A percentile compares a stretch with the other conserved stretches of the same genome.
These are phyloP conservation scores for Phyllotreta striolata DNA, from an alignment of 2,888 invertebrate genomes.

Conservation along the genomic window DNA sequence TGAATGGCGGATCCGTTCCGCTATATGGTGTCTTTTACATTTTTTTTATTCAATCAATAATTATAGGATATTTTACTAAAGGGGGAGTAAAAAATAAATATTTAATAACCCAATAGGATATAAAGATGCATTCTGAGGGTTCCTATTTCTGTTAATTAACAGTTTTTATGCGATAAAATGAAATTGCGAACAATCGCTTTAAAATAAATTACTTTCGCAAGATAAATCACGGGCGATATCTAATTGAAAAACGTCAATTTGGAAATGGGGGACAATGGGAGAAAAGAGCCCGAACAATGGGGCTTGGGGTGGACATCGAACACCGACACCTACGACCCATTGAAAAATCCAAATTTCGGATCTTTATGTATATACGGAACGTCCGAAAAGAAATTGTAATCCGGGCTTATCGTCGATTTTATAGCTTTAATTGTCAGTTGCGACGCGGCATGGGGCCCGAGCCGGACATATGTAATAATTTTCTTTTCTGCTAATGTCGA, in stretches of 20 bases:
- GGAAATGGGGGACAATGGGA: slow-evolving; percentile 31
- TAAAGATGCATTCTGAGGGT: no score
- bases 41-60: slow-evolving; percentile 19
- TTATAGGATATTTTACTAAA: no score
- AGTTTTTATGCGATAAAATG: no score
- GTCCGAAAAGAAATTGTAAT: slow-evolving; percentile 53
- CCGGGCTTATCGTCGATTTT: slow-evolving; percentile 52
- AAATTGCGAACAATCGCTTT: slow-evolving; percentile 14
- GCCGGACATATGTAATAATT: slow-evolving; percentile 47
- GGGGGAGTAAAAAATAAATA: no score
- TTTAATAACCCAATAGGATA: no score
- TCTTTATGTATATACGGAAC: slow-evolving; percentile 44
- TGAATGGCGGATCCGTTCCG: background rate
- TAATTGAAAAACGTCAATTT: slow-evolving; percentile 31
- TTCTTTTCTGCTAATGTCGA: slow-evolving; percentile 37
- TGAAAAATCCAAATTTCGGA: slow-evolving; percentile 41
- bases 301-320: slow-evolving; percentile 35
- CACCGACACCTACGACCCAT: slow-evolving; percentile 36
- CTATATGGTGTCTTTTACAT: background rate
- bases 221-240: slow-evolving; percentile 24
- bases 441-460: slow-evolving; percentile 36
- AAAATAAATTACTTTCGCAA: slow-evolving; percentile 6
- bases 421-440: slow-evolving; percentile 54
- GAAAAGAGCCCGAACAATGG: slow-evolving; percentile 27
- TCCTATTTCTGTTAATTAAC: no score